Conservation (phyloP, 2,113 vertebrate species). For the Ondatra zibethicus region DNA sequence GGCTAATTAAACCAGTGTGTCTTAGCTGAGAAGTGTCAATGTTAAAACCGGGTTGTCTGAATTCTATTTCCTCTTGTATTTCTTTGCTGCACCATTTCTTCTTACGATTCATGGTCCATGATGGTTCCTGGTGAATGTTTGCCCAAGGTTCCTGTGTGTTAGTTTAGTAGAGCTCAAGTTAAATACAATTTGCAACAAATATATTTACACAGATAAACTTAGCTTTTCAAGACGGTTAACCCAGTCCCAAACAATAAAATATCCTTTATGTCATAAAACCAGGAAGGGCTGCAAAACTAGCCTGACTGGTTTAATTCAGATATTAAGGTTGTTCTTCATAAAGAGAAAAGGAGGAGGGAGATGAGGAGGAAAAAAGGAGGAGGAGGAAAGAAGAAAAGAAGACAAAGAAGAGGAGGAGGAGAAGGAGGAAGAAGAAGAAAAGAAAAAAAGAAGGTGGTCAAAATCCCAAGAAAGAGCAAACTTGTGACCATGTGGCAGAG, state of each 20-base stretch:
- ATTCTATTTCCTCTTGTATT: not conserved
- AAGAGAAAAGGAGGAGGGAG: not conserved
- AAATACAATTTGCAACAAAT: slow-evolving; percentile 44
- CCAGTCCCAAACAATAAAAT: slow-evolving; percentile 40
- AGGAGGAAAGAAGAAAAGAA: no score
- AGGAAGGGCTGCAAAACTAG: not conserved
- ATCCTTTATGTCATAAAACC: not conserved
- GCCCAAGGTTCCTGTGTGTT: not conserved
- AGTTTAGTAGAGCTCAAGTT: not conserved
- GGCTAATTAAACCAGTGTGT: not conserved
- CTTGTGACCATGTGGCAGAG: not conserved
- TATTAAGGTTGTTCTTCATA: not conserved
- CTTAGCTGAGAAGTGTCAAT: not conserved
- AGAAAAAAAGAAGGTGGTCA: not conserved
- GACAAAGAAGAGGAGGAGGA: not conserved
- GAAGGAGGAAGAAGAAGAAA: not conserved
- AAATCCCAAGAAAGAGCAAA: not conserved
- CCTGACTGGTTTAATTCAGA: not conserved
- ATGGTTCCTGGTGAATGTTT: not conserved
- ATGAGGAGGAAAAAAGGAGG: not conserved
- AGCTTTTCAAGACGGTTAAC: slow-evolving; percentile 27
- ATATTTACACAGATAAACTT: not conserved
- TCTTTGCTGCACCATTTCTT: not conserved
- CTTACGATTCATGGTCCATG: not conserved
- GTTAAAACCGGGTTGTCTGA: not conserved